Evolutionary conservation across 2,113 vertebrate species (phyloP), one percentile per base, ranked within the genome.

Genomic region (Leucoraja erinaceus): DNA sequence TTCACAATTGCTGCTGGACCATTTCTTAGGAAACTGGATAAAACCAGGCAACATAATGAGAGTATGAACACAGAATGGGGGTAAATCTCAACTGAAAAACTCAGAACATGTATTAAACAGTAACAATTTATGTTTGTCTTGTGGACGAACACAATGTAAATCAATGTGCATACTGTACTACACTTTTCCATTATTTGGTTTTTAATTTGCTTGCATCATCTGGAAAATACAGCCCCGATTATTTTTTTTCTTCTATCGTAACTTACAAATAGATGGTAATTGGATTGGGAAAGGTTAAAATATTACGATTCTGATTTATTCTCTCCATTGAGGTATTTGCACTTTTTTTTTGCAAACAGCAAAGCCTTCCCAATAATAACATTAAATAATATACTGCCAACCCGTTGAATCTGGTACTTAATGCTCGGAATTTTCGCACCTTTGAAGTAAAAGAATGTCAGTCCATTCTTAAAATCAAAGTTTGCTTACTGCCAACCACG

Each of bases 11-110:
- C 90, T 70, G 90, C 63, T 70, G 31, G 61, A 91, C 38, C 18
- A 70, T 25, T 66, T 72, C 10, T 72, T 47, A 54, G 31, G 33
- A 54, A 68, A 90, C 61, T 70, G n/a, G 63, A 90, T 33, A 90
- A 90, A 91, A 91, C 33, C 72, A 74, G 31, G 28, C 83, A 88
- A 91, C 72, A 74, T 47, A 91, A 91, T 72, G 22, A 72, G 68
- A 91, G 16, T 11, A 25, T 72, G 33, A 70, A 70, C 38, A 72
- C 63, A 91, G 88, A 91, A 18, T 91, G 59, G 83, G 83, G 5
- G 28, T n/a, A 91, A 54, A 72, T 91, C 33, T 12, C 66, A 47
- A 72, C 22, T 12, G 20, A 14, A 72, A 33, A 54, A 33, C 22
- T 2, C 20, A 91, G 25, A 11, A 22, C 72, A 91, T 25, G 18